phyloP scores from a whole-genome alignment of 2,888 invertebrate genomes.

The Cecidostiba fungosa region DNA sequence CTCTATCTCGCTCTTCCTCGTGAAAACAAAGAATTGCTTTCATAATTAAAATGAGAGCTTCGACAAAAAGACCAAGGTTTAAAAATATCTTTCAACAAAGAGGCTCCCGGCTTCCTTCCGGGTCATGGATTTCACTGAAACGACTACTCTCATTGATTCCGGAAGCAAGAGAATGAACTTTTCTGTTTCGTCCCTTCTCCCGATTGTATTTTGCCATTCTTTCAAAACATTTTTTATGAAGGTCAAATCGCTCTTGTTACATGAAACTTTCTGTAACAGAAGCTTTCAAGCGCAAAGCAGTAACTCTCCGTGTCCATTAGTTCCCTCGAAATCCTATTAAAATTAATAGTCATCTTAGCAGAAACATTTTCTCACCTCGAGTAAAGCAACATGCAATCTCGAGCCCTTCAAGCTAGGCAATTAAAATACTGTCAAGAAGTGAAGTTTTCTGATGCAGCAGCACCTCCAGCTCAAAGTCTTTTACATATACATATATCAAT shows the following conservation, averaged over 20 bases:
- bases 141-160: not conserved
- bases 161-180: not conserved
- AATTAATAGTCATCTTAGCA: not conserved
- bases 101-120: conserved; percentile 22
- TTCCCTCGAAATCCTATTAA: not conserved
- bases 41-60: conserved; percentile 56
- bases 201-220: not conserved
- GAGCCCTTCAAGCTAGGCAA: not conserved
- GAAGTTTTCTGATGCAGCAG: not conserved
- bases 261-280: not conserved
- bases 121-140: conserved; percentile 41
- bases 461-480: not conserved
- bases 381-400: not conserved
- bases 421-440: not conserved
- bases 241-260: not conserved
- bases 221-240: not conserved
- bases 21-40: conserved; percentile 33
- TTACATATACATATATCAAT: not conserved
- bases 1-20: not conserved
- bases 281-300: not conserved
- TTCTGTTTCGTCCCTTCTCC: not conserved
- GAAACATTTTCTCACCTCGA: not conserved
- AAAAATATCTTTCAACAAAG: conserved; percentile 36
- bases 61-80: conserved; percentile 35
- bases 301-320: not conserved